A percentile compares a stretch with the other conserved stretches of the same genome.
These are phyloP conservation scores for Rhinolophus ferrumequinum DNA, from an alignment of 2,113 vertebrate genomes.

Conservation along the genomic window DNA sequence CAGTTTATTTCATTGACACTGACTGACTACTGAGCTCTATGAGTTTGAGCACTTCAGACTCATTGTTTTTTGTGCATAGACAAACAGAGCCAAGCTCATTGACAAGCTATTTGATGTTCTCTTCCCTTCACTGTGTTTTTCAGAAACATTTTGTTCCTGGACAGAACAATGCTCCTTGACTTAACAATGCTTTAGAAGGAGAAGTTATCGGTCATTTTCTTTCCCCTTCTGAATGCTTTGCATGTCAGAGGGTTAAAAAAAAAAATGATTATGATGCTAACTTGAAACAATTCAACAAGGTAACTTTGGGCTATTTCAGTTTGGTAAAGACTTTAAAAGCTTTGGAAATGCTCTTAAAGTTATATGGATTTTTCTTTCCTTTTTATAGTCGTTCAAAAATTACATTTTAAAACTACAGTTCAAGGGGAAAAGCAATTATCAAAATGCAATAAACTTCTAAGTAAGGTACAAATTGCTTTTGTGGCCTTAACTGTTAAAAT, in stretches of 20 bases:
- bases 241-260: slow-evolving; percentile 35
- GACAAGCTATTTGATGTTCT: neutral
- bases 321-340: slow-evolving; percentile 65
- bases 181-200: neutral
- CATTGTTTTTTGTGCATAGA: neutral
- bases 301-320: slow-evolving; percentile 59
- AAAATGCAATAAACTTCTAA: slow-evolving; percentile 79
- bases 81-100: neutral
- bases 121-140: neutral
- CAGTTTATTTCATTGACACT: neutral
- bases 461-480: slow-evolving; percentile 74
- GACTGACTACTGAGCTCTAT: neutral
- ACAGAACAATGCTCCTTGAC: neutral
- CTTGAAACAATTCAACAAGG: slow-evolving; percentile 60
- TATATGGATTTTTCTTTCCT: slow-evolving; percentile 68
- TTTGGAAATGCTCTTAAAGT: slow-evolving; percentile 75
- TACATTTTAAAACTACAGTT: slow-evolving; percentile 78
- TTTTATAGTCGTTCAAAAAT: slow-evolving; percentile 76
- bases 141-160: neutral
- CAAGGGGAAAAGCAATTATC: slow-evolving; percentile 77
- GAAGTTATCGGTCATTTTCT: neutral
- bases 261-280: neutral
- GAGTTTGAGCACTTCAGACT: neutral
- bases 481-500: slow-evolving; percentile 70
- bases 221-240: neutral